Conservation (phyloP, 2,888 invertebrate species). For the Strigamia maritima region DNA sequence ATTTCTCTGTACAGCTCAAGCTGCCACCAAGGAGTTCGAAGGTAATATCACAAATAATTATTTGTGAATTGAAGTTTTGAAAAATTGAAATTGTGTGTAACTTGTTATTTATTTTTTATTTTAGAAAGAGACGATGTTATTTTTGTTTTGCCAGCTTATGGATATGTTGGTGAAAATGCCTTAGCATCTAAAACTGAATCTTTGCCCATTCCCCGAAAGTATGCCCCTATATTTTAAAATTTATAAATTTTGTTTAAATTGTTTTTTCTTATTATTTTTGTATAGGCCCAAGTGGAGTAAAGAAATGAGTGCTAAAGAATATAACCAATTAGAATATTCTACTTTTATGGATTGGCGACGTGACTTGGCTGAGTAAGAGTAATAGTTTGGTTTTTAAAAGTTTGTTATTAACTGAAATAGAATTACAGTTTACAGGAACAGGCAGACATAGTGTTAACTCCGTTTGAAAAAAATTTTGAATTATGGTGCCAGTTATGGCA, state of each 20-base stretch:
- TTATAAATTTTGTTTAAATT: background rate
- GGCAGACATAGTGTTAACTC: constrained; percentile 80
- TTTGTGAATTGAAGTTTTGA: constrained; percentile 45
- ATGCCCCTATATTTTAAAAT: background rate
- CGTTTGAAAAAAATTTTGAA: constrained; percentile 95
- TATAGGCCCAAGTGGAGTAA: constrained; percentile 72
- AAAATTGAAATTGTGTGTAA: constrained; percentile 28
- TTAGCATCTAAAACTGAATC: background rate
- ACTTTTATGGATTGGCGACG: constrained; percentile 88
- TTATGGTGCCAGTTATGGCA: constrained; percentile 99
- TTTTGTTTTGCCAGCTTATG: background rate
- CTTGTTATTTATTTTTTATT: background rate
- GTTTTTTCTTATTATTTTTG: constrained; percentile 54
- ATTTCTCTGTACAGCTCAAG: constrained; percentile 88
- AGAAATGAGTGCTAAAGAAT: constrained; percentile 72
- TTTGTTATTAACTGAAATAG: background rate
- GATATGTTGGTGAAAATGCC: background rate
- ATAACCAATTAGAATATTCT: constrained; percentile 74
- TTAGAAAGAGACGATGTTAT: background rate
- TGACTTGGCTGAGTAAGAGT: constrained; percentile 63
- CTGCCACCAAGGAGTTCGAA: constrained; percentile 88
- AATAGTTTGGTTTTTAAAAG: background rate
- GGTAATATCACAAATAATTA: constrained; percentile 51
- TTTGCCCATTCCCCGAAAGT: background rate
- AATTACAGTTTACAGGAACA: constrained; percentile 63